Percentiles rank a stretch among this genome's conserved stretches.
phyloP scores from a whole-genome alignment of 1,140 invertebrate species.

The Camponotus vicinus region DNA sequence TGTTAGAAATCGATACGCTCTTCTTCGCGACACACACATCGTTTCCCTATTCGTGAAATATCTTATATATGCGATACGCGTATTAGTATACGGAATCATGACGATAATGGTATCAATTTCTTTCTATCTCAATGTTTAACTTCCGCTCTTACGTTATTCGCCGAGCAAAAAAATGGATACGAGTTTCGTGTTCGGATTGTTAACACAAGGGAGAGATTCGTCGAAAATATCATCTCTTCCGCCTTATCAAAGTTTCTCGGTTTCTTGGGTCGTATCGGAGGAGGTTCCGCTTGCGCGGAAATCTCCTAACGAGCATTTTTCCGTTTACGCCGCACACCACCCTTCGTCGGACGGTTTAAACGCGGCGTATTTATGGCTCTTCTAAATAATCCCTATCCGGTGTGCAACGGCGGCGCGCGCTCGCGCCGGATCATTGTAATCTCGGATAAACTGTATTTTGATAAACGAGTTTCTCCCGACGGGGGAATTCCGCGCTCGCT shows the following conservation, averaged over 20 bases:
- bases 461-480: slow-evolving; percentile 52
- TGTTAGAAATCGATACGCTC: slow-evolving; percentile 3
- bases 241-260: slow-evolving; percentile 7
- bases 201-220: slow-evolving; percentile 11
- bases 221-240: slow-evolving; percentile 36
- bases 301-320: slow-evolving; percentile 59
- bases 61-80: slow-evolving; percentile 33
- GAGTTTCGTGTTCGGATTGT: slow-evolving; percentile 48
- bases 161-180: slow-evolving; percentile 48
- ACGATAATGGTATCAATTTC: slow-evolving; percentile 52
- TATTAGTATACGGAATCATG: slow-evolving; percentile 36
- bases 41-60: slow-evolving; percentile 16
- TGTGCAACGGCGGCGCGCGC: background rate
- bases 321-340: slow-evolving; percentile 52
- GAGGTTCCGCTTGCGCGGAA: background rate
- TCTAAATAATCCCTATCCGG: slow-evolving; percentile 66
- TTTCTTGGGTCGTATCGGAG: slow-evolving; percentile 6
- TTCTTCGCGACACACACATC: background rate
- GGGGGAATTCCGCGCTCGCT: slow-evolving; percentile 44
- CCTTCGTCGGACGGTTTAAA: slow-evolving; percentile 57
- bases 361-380: slow-evolving; percentile 65
- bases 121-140: slow-evolving; percentile 50
- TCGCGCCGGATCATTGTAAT: slow-evolving; percentile 68
- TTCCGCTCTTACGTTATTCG: slow-evolving; percentile 54
- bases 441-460: slow-evolving; percentile 66